Evolutionary conservation across 2,113 vertebrate genomes (phyloP).

Genomic region (Heptranchias perlo): DNA sequence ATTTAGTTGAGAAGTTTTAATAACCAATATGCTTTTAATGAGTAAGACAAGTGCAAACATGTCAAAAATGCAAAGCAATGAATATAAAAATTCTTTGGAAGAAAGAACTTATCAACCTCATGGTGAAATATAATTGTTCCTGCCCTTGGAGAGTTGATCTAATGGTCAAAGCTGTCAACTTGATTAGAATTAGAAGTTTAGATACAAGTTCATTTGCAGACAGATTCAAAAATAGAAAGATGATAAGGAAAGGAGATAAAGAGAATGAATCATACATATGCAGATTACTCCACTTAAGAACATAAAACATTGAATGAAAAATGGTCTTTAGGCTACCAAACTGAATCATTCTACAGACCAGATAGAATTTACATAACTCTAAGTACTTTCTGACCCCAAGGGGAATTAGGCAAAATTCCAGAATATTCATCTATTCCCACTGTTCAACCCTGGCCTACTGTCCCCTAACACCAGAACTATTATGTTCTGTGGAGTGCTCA

Average conservation of each 20-base stretch:
- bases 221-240: not conserved
- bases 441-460: no score
- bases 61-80: not conserved
- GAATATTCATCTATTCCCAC: not conserved
- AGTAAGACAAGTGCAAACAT: not conserved
- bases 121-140: not conserved
- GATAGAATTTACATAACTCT: not conserved
- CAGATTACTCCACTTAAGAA: not conserved
- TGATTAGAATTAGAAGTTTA: not conserved
- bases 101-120: not conserved
- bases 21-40: not conserved
- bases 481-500: not conserved
- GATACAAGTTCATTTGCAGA: not conserved
- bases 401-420: not conserved
- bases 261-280: not conserved
- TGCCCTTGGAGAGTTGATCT: not conserved
- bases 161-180: not conserved
- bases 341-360: not conserved
- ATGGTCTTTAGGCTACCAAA: not conserved
- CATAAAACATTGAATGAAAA: not conserved
- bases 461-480: not conserved
- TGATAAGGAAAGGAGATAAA: not conserved
- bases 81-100: not conserved
- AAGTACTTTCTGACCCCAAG: no score
- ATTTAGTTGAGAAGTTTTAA: not conserved